These are phyloP conservation scores for Astreopora myriophthalma DNA, from an alignment of 64 coral and sea anemone species.

Conservation along the genomic window DNA sequence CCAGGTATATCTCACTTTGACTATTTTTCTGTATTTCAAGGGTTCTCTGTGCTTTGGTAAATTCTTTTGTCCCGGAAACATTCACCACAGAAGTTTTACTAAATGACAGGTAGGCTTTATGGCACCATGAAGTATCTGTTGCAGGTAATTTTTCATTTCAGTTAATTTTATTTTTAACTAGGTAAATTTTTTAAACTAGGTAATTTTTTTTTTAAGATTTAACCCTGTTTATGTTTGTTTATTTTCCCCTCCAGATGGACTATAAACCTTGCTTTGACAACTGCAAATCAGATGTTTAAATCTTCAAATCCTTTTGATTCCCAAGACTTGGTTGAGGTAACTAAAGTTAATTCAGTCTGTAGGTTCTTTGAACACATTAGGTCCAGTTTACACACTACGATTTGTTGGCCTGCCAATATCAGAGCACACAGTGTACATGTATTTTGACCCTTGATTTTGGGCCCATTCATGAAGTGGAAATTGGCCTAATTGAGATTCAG, in stretches of 20 bases:
- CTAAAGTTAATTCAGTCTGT: no score
- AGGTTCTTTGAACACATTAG: no score
- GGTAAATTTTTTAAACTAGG: no score
- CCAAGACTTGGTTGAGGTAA: slow-evolving; percentile 91
- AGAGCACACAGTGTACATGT: no score
- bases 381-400: no score
- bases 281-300: slow-evolving; percentile 94
- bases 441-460: no score
- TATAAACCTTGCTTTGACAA: slow-evolving; percentile 93
- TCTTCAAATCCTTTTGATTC: slow-evolving; percentile 96
- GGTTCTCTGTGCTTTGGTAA: slow-evolving; percentile 88
- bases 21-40: not conserved
- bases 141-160: no score
- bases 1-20: not conserved
- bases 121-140: not conserved
- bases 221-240: not conserved
- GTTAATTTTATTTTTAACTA: not conserved
- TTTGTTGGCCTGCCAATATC: no score
- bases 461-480: no score
- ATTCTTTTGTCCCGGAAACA: slow-evolving; percentile 94
- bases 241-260: slow-evolving; percentile 72
- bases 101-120: slow-evolving; percentile 87
- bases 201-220: not conserved
- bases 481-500: no score
- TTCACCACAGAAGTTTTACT: slow-evolving; percentile 94